Evolutionary conservation across 1,140 invertebrate genomes (phyloP).

Genomic region (Hylaeus volcanicus): DNA sequence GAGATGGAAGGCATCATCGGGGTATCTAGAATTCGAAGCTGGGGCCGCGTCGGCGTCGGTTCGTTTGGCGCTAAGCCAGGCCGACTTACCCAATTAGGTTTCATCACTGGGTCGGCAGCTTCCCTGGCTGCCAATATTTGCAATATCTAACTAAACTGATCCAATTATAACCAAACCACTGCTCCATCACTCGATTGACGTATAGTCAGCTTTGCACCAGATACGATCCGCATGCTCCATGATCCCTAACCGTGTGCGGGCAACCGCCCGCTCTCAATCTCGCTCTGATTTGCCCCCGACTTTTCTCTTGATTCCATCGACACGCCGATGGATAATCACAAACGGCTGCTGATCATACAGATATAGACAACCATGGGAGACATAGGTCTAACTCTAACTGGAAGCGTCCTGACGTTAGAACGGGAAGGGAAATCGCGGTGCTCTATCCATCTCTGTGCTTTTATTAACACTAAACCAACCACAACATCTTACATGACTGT

Average conservation of each 20-base stretch:
- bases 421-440: too few species aligned
- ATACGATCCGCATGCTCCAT: conserved; percentile 30
- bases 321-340: too few species aligned
- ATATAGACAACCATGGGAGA: background rate
- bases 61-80: conserved; percentile 75
- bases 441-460: too few species aligned
- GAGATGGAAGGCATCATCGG: conserved; percentile 43
- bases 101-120: conserved; percentile 76
- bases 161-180: conserved; percentile 75
- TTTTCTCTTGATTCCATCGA: background rate
- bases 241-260: background rate
- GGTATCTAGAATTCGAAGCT: conserved; percentile 64
- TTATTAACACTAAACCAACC: too few species aligned
- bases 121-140: conserved; percentile 79
- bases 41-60: conserved; percentile 14
- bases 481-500: too few species aligned
- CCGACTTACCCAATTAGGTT: conserved; percentile 80
- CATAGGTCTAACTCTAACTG: too few species aligned
- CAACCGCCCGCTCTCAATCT: too few species aligned
- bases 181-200: conserved; percentile 69
- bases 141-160: conserved; percentile 76
- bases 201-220: conserved; percentile 47
- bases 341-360: too few species aligned
- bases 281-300: background rate
- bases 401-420: too few species aligned